These are phyloP conservation scores for Xyliphius kryptos DNA, from an alignment of 2,113 vertebrate genomes.

Conservation along the genomic window DNA sequence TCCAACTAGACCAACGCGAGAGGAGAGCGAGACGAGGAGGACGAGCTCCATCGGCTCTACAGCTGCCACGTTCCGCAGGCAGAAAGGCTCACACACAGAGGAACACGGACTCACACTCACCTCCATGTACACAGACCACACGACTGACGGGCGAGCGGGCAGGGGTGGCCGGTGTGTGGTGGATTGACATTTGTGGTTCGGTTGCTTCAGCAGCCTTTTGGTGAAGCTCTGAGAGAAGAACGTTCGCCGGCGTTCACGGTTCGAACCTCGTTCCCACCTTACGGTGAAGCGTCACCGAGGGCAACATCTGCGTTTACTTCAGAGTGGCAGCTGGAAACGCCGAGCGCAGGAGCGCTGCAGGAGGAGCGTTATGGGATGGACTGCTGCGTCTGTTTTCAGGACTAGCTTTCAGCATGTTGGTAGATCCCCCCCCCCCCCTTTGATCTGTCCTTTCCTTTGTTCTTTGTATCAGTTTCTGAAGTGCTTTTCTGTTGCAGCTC, in stretches of 20 bases:
- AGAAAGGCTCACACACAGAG: slow-evolving; percentile 20
- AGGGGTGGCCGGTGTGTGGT: slow-evolving; percentile 8
- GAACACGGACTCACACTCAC: slow-evolving; percentile 13
- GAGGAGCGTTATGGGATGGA: neutral
- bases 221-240: neutral
- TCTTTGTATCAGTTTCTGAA: slow-evolving; percentile 22
- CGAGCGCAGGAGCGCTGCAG: neutral
- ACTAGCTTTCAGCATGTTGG: slow-evolving; percentile 5
- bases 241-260: slow-evolving; percentile 2
- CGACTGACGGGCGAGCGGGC: neutral
- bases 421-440: neutral
- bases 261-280: neutral
- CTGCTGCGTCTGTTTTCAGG: slow-evolving; percentile 20
- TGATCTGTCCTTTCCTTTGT: slow-evolving; percentile 21
- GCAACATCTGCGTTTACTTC: no score
- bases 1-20: slow-evolving; percentile 46
- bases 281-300: no score
- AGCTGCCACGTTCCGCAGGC: slow-evolving; percentile 19
- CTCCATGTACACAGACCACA: slow-evolving; percentile 4
- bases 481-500: neutral
- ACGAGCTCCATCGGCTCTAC: slow-evolving; percentile 35
- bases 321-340: no score
- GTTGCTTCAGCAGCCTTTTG: slow-evolving; percentile 4
- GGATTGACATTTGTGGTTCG: neutral
- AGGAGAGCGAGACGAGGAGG: slow-evolving; percentile 34